Percentiles rank a stretch among this genome's conserved stretches.
These are phyloP conservation scores for Neoaliturus tenellus DNA, from an alignment of 2,888 invertebrate species.

Conservation along the genomic window DNA sequence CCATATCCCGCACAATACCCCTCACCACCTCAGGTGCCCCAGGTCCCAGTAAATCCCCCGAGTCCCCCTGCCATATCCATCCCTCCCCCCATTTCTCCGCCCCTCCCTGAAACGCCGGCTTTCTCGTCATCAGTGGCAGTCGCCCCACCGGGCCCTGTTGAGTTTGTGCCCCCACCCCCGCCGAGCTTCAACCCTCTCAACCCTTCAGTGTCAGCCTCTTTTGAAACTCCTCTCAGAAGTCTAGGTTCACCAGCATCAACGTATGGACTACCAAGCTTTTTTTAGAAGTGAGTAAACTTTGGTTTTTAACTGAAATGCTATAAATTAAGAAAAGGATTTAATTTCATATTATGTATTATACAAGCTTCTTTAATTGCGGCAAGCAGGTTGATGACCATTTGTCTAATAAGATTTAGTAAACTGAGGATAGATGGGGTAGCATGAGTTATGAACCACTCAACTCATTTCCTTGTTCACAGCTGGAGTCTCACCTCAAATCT, in stretches of 20 bases:
- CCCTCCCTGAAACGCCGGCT: not conserved
- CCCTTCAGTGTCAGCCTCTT: not conserved
- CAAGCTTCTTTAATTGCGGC: too few species aligned
- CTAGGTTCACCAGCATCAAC: not conserved
- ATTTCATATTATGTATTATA: too few species aligned
- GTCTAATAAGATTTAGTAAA: too few species aligned
- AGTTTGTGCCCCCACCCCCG: not conserved
- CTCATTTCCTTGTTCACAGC: too few species aligned
- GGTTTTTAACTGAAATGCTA: not conserved
- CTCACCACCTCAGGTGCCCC: not conserved
- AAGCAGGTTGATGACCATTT: too few species aligned
- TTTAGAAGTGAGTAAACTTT: too few species aligned
- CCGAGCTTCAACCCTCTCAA: conserved; percentile 12
- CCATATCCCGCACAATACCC: not conserved
- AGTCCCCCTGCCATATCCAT: not conserved
- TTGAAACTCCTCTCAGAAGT: not conserved
- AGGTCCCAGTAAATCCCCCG: not conserved
- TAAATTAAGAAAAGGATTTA: too few species aligned
- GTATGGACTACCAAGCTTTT: conserved; percentile 21
- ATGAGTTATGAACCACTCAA: too few species aligned
- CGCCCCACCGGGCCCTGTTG: not conserved
- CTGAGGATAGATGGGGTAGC: too few species aligned
- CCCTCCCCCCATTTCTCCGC: not conserved
- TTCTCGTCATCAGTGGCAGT: not conserved
- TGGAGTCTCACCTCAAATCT: too few species aligned